These are phyloP conservation scores for Myiotriccus ornatus DNA, from an alignment of 2,797 vertebrate genomes.

Conservation along the genomic window DNA sequence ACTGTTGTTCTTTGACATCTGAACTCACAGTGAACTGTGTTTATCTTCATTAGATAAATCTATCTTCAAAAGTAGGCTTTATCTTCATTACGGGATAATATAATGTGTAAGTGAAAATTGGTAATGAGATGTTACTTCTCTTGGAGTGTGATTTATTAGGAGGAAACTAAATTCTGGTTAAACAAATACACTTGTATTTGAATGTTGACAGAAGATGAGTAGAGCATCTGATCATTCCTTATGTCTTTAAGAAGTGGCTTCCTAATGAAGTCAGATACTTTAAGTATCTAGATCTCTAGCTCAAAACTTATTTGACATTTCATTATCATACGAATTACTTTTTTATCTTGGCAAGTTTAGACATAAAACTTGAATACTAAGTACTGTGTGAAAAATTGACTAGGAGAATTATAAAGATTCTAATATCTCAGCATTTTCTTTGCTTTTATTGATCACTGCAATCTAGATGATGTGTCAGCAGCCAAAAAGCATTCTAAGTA, in stretches of 20 bases:
- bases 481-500: slow-evolving; percentile 32
- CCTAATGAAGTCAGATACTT: slow-evolving; percentile 39
- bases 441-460: slow-evolving; percentile 45
- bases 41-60: slow-evolving; percentile 40
- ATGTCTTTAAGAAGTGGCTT: slow-evolving; percentile 24
- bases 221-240: slow-evolving; percentile 33
- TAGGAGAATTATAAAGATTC: slow-evolving; percentile 32
- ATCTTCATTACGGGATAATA: slow-evolving; percentile 53
- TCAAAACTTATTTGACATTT: slow-evolving; percentile 46
- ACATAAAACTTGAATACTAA: background rate
- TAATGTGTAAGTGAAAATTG: slow-evolving; percentile 24
- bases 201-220: slow-evolving; percentile 30
- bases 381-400: slow-evolving; percentile 42
- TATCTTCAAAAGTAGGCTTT: background rate
- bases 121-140: slow-evolving; percentile 44
- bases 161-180: slow-evolving; percentile 31
- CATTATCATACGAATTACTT: slow-evolving; percentile 42
- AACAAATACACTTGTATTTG: slow-evolving; percentile 47
- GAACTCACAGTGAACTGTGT: slow-evolving; percentile 46
- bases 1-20: background rate
- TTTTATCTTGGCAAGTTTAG: slow-evolving; percentile 33
- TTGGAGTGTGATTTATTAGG: slow-evolving; percentile 56
- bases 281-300: slow-evolving; percentile 37
- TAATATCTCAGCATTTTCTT: slow-evolving; percentile 37
- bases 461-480: slow-evolving; percentile 42